Base-by-base conservation (phyloP, 2,113 vertebrate species). In the Calidris pugnax region DNA sequence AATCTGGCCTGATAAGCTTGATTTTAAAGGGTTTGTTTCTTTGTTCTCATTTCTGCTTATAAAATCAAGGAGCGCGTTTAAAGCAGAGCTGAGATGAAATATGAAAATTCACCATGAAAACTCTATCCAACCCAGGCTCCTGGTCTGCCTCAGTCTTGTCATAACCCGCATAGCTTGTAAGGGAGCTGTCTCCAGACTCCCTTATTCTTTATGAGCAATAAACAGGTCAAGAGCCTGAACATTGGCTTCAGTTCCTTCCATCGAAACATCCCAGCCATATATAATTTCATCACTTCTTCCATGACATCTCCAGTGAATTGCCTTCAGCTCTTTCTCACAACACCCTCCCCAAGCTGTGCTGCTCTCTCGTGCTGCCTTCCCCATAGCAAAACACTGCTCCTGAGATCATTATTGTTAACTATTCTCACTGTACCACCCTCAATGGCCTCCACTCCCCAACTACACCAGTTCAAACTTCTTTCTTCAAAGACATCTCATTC, bases 1-100 rank as follows among this genome's bases (percentile, higher is more conserved):
- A 90, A 84, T 84, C 63, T 90, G 75, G 63, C 68, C 75, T 37
- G 71, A 82, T 75, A 89, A 60, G 51, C 86, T 90, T 57, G 13
- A 55, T 87, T 93, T 94, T 92, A 64, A 89, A 64, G 47, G 27
- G 28, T 89, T 85, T 93, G 39, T 72, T 92, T 56, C 69, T 96
- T 88, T 93, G 35, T 86, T 90, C 86, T 87, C 45, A 68, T 81
- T 92, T 92, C 76, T 79, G 60, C 73, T 57, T 89, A 35, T 39
- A 81, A 93, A 92, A 88, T 86, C 83, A 95, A 72, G 76, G 60
- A 75, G 2, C 15, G 33, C 45, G 53, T 67, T 87, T 79, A 89
- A 96, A 82, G 43, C 51, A 90, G 45, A 90, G 43, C 21, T 90
- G 64, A 81, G 51, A 85, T 39, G 9, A 95, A 88, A 68, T 68